Conservation (phyloP, 2,113 vertebrate species). For the Crotalus horridus region DNA sequence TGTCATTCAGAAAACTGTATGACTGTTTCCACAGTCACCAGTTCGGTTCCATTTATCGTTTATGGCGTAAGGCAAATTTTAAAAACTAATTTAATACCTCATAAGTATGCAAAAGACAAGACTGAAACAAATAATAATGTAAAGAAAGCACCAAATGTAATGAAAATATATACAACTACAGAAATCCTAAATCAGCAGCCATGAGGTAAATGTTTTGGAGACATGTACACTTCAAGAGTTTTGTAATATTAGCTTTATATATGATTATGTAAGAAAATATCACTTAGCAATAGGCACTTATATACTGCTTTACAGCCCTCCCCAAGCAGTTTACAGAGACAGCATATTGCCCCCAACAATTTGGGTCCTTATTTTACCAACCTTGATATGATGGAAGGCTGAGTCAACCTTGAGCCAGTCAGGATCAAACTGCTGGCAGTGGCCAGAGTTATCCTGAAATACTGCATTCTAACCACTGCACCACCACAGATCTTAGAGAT, state of each 20-base stretch:
- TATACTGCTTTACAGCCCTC: neutral
- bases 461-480: neutral
- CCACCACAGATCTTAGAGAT: neutral
- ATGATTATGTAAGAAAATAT: neutral
- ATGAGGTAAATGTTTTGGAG: neutral
- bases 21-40: neutral
- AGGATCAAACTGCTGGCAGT: neutral
- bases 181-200: neutral
- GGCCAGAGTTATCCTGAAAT: neutral
- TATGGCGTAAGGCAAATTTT: neutral
- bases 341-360: neutral
- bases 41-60: neutral
- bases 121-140: neutral
- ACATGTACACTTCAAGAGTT: neutral
- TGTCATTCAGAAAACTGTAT: neutral
- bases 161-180: neutral
- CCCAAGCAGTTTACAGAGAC: neutral
- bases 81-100: neutral
- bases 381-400: neutral
- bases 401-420: neutral
- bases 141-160: neutral
- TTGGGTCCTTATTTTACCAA: neutral
- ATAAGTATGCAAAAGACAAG: neutral
- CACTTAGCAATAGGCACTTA: neutral
- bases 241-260: neutral